A percentile compares a stretch with the other conserved stretches of the same genome.
Evolutionary conservation across 1,140 invertebrate species (phyloP).

Genomic region (Drosophila novamexicana): DNA sequence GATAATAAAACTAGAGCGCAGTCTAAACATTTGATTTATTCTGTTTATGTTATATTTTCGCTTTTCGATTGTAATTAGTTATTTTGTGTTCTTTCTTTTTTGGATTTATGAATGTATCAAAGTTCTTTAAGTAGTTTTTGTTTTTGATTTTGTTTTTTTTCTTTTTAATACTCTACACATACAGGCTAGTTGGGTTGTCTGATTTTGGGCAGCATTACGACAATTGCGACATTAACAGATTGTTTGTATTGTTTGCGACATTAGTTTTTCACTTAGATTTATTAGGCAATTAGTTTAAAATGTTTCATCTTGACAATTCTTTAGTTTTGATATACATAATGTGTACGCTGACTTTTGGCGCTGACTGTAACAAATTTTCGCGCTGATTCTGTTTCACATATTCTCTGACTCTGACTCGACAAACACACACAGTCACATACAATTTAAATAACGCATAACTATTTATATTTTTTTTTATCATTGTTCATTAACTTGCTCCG

Average conservation of each 20-base stretch:
- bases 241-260: constrained; percentile 33
- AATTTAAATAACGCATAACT: constrained; percentile 68
- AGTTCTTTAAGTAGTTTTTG: constrained; percentile 53
- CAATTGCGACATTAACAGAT: constrained; percentile 64
- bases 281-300: constrained; percentile 44
- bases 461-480: constrained; percentile 46
- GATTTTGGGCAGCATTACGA: constrained; percentile 55
- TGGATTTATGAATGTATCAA: constrained; percentile 64
- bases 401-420: constrained; percentile 59
- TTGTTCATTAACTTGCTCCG: constrained; percentile 75
- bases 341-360: constrained; percentile 43
- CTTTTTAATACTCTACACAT: constrained; percentile 68
- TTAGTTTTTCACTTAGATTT: constrained; percentile 37
- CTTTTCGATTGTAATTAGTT: constrained; percentile 53
- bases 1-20: constrained; percentile 34
- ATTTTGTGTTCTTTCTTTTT: background rate
- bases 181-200: constrained; percentile 53
- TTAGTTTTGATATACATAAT: constrained; percentile 41
- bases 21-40: constrained; percentile 20
- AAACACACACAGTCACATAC: constrained; percentile 48
- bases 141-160: constrained; percentile 44
- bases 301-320: constrained; percentile 51
- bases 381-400: constrained; percentile 29
- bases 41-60: constrained; percentile 64
- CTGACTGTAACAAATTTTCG: constrained; percentile 62